Conservation (phyloP, 2,797 vertebrate genomes). For the Kryptopterus vitreolus region DNA sequence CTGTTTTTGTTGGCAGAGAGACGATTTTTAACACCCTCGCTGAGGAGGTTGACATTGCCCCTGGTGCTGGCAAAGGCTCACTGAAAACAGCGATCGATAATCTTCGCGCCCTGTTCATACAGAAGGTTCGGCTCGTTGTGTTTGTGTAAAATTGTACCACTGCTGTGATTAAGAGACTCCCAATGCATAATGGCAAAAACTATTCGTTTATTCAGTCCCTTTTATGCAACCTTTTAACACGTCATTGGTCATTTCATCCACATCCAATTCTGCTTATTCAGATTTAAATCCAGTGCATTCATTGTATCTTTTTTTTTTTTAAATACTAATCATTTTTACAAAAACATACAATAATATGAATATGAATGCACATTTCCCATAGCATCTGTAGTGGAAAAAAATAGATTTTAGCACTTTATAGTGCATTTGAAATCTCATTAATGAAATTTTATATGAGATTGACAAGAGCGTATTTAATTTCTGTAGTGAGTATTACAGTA, state of each 20-base stretch:
- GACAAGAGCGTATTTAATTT: background rate
- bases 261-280: background rate
- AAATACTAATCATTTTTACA: no score
- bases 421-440: no score
- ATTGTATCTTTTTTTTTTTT: background rate
- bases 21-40: slow-evolving; percentile 50
- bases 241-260: background rate
- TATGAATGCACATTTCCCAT: background rate
- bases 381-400: background rate
- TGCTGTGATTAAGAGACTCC: slow-evolving; percentile 5
- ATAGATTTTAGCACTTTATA: no score
- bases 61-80: slow-evolving; percentile 47
- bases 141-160: slow-evolving; percentile 31
- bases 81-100: slow-evolving; percentile 68
- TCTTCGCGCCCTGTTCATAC: slow-evolving; percentile 33
- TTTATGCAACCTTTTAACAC: background rate
- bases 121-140: slow-evolving; percentile 59
- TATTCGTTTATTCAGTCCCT: background rate
- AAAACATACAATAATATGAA: background rate
- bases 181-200: background rate
- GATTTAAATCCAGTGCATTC: background rate
- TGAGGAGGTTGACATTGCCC: slow-evolving; percentile 58
- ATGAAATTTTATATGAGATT: background rate
- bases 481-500: background rate
- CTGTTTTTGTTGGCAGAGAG: slow-evolving; percentile 46